Evolutionary conservation across 2,113 vertebrate genomes (phyloP).

Genomic region (Setophaga kirtlandii): DNA sequence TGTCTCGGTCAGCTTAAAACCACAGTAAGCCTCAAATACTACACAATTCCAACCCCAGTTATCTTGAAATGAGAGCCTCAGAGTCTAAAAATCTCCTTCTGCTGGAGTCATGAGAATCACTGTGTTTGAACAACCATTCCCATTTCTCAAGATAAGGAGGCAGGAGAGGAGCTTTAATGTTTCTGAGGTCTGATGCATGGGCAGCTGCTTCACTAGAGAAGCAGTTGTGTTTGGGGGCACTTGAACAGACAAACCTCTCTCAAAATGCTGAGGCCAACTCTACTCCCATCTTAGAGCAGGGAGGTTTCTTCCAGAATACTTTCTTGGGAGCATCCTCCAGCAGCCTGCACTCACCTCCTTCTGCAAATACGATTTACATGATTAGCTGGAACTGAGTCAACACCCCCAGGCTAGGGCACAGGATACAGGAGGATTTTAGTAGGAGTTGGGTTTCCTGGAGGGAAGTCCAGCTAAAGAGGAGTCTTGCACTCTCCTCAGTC

Average conservation of each 20-base stretch:
- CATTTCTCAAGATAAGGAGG: neutral
- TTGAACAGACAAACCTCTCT: neutral
- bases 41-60: neutral
- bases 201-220: neutral
- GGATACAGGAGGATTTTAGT: slow-evolving; percentile 66
- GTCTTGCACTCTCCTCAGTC: slow-evolving; percentile 12
- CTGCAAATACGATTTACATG: neutral
- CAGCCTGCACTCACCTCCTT: neutral
- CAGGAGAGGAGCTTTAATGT: neutral
- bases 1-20: neutral
- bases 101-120: neutral
- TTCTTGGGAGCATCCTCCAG: neutral
- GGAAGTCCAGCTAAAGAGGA: slow-evolving; percentile 64
- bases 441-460: slow-evolving; percentile 54
- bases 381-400: slow-evolving; percentile 52
- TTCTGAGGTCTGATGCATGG: neutral
- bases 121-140: neutral
- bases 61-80: neutral
- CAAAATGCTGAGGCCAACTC: neutral
- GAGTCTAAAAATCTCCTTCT: neutral
- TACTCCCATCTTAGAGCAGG: neutral
- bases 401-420: slow-evolving; percentile 25
- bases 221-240: neutral
- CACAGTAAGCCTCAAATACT: neutral
- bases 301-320: neutral